Base-by-base conservation (phyloP, 2,113 vertebrate genomes). In the Nannobrachium achirus region DNA sequence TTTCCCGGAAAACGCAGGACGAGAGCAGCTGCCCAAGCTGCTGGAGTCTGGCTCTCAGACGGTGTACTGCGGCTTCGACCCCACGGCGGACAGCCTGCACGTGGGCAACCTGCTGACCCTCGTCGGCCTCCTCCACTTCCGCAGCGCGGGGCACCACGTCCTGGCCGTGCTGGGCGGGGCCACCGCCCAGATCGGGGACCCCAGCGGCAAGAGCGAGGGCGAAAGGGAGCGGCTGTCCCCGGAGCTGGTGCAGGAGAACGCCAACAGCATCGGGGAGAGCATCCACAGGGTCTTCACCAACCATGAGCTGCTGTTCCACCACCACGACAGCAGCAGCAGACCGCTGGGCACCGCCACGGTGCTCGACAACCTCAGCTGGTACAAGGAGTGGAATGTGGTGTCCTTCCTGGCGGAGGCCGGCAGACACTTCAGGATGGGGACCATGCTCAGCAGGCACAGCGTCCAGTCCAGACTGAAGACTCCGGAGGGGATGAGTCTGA, bases 401-500 rank as follows among this genome's bases (percentile, higher is more conserved):
- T 73, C 82, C 6, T 96, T 96, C 59, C 66, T 95, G 10, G 69
- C 85, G 14, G 81, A 91, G 0, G 85, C 91, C 0, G 95, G 91
- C 10, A 80, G 92, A 0, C 86, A 88, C 16, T 93, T 96, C 20
- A 93, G 95, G 61, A 94, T 96, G 95, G 93, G 94, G 44, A 89
- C 93, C 6, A 78, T 96, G 87, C 91, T 96, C 14, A 94, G 94
- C 80, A 77, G 95, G 6, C 89, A 90, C 77, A 92, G 91, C 60
- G 95, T 94, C 53, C 94, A 93, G 88, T 46, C 89, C 0, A 91
- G 95, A 7, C 89, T 95, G 20, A 76, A 50, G 15, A 92, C 93
- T 74, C 15, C 92, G 0, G 94, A 93, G 33, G 95, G 95, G 46
- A 94, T 96, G 95, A 94, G 93, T 74, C 78, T 96, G 64, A 89